These are phyloP conservation scores for Laupala kohalensis DNA, from an alignment of 1,140 invertebrate species.

Conservation along the genomic window DNA sequence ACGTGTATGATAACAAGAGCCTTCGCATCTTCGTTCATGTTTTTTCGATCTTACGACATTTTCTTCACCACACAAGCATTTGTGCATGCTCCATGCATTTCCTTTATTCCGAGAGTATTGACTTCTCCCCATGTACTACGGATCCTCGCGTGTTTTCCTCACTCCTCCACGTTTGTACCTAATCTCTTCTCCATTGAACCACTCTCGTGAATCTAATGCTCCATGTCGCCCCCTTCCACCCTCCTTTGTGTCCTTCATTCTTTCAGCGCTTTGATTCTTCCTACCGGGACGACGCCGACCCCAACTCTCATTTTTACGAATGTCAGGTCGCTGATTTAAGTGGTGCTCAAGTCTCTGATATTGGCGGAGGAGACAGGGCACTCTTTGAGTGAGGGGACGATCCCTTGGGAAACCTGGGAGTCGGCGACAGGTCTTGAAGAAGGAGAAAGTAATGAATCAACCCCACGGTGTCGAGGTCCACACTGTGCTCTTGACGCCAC, in stretches of 20 bases:
- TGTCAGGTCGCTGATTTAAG: not conserved
- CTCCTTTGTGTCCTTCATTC: not conserved
- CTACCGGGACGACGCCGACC: not conserved
- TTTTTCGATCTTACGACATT: no score
- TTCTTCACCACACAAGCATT: no score
- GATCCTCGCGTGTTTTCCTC: not conserved
- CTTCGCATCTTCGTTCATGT: no score
- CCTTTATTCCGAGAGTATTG: no score
- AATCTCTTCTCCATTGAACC: not conserved
- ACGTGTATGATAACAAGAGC: no score
- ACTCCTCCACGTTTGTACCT: no score
- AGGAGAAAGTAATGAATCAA: not conserved
- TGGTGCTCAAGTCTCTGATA: not conserved
- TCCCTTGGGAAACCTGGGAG: not conserved
- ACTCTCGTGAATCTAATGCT: no score
- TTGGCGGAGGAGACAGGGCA: not conserved
- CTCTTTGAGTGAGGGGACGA: not conserved
- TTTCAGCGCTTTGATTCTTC: not conserved
- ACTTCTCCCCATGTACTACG: no score
- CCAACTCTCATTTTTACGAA: not conserved
- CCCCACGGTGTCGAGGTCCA: no score
- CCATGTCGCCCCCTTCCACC: no score
- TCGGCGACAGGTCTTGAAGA: not conserved
- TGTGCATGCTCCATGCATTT: no score
- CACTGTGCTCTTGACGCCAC: no score